Percentiles rank a stretch among this genome's conserved stretches.
Conservation (phyloP, 2,113 vertebrate species). For the Poecilia latipinna region DNA sequence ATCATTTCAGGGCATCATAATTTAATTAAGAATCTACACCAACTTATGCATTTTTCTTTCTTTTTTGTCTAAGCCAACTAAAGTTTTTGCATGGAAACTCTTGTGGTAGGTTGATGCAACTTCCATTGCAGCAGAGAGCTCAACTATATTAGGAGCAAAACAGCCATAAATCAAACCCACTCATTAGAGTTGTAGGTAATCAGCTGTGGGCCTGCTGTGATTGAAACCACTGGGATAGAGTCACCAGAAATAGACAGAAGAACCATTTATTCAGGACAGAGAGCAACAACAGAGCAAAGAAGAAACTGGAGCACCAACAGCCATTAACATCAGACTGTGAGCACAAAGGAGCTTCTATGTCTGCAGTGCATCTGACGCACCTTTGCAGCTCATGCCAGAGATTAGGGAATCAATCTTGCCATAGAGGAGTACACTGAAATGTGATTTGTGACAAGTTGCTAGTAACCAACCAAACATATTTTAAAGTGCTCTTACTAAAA, state of each 20-base stretch:
- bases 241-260: slow-evolving; percentile 60
- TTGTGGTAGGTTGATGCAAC: background rate
- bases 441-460: background rate
- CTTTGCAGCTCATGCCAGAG: background rate
- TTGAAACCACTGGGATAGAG: slow-evolving; percentile 55
- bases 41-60: background rate
- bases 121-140: background rate
- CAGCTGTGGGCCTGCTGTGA: slow-evolving; percentile 50
- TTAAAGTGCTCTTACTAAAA: background rate
- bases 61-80: background rate
- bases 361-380: background rate
- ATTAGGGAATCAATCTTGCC: background rate
- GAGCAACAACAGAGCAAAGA: slow-evolving; percentile 52
- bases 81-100: slow-evolving; percentile 2
- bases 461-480: background rate
- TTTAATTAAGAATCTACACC: background rate
- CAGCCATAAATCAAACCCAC: slow-evolving; percentile 60
- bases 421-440: background rate
- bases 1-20: no score
- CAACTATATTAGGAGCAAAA: slow-evolving; percentile 36
- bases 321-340: slow-evolving; percentile 48
- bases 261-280: slow-evolving; percentile 61
- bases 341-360: background rate
- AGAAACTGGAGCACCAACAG: slow-evolving; percentile 54
- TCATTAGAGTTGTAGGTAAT: slow-evolving; percentile 46